These are phyloP conservation scores for Drosophila trichaetosa DNA, from an alignment of 2,888 invertebrate genomes.

Conservation along the genomic window DNA sequence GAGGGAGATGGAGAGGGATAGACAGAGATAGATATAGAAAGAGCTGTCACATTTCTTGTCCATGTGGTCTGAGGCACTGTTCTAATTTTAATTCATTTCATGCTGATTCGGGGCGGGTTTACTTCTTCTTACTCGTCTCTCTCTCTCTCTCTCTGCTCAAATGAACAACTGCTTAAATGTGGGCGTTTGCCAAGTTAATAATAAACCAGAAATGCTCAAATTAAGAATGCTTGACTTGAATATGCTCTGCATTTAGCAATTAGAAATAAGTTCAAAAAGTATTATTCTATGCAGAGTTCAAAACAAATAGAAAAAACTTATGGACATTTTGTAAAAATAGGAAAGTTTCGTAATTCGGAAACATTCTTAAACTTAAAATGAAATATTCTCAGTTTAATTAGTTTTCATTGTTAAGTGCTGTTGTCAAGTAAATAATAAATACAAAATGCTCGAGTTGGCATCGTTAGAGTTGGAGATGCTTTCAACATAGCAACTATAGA, in stretches of 20 bases:
- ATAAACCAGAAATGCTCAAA: constrained; percentile 39
- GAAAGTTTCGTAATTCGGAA: too few species aligned
- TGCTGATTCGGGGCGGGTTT: constrained; percentile 35
- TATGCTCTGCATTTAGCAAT: neutral
- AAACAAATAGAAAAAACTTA: neutral
- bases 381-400: too few species aligned
- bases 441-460: neutral
- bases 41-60: constrained; percentile 7
- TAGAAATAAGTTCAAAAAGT: neutral
- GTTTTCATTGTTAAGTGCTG: neutral
- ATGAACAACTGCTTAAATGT: constrained; percentile 61
- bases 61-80: constrained; percentile 13
- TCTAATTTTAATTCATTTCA: constrained; percentile 57
- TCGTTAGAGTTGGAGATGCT: neutral
- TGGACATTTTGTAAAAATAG: neutral
- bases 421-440: neutral
- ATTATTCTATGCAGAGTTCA: neutral
- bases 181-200: constrained; percentile 70
- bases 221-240: neutral
- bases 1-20: too few species aligned
- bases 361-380: too few species aligned
- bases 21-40: neutral
- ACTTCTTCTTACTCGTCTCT: neutral
- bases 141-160: constrained; percentile 21
- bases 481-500: neutral